These are phyloP conservation scores for Sebastes umbrosus DNA, from an alignment of 2,797 vertebrate genomes.

Conservation along the genomic window DNA sequence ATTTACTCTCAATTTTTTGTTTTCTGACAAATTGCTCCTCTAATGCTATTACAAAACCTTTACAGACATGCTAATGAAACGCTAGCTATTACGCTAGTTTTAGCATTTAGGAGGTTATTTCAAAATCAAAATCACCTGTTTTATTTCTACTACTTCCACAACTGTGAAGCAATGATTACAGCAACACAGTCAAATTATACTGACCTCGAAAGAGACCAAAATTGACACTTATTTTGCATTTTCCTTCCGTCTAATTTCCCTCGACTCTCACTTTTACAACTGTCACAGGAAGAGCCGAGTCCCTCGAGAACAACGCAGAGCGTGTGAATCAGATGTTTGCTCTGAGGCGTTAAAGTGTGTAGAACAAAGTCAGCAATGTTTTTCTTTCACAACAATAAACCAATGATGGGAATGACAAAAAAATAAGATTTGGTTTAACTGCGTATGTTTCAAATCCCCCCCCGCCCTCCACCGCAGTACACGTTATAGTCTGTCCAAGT, in stretches of 20 bases:
- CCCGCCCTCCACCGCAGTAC: not conserved
- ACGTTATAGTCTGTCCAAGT: too few species aligned
- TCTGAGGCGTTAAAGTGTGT: not conserved
- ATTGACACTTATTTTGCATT: not conserved
- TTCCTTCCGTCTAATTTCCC: conserved; percentile 10
- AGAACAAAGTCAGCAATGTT: conserved; percentile 7
- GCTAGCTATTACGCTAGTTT: not conserved
- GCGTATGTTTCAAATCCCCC: not conserved
- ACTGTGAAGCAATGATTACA: not conserved
- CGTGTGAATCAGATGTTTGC: not conserved
- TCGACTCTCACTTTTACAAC: conserved; percentile 8
- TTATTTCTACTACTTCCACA: not conserved
- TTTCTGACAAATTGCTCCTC: too few species aligned
- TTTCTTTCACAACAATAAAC: not conserved
- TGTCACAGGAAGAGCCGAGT: not conserved
- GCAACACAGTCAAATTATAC: not conserved
- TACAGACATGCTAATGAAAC: not conserved
- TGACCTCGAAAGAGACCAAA: not conserved
- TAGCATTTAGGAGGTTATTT: not conserved
- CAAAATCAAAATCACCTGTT: not conserved
- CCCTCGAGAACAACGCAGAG: not conserved
- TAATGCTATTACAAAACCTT: not conserved
- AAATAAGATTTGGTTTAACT: not conserved
- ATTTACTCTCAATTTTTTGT: too few species aligned
- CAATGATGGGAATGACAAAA: not conserved